Evolutionary conservation across 1,140 invertebrate genomes (phyloP).

Genomic region (Leucophenga varia): DNA sequence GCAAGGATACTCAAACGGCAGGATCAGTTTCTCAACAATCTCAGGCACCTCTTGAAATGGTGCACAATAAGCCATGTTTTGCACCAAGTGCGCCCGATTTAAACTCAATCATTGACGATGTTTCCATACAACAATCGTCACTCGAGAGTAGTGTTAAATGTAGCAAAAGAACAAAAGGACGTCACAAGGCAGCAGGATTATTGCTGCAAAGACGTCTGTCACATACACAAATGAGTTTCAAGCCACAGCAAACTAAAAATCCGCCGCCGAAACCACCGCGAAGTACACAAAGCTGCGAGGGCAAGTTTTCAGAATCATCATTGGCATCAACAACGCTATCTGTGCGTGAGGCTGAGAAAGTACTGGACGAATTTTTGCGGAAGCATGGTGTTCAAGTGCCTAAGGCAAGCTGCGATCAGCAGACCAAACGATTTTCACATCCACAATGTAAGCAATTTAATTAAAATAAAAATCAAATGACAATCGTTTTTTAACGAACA

Average conservation of each 20-base stretch:
- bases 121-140: not conserved
- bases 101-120: too few relatives aligned
- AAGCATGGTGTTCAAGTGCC: constrained; percentile 31
- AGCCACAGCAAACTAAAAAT: constrained; percentile 19
- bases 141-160: constrained; percentile 1
- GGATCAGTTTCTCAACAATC: too few relatives aligned
- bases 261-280: constrained; percentile 45
- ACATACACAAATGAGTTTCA: constrained; percentile 27
- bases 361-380: constrained; percentile 41
- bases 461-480: constrained; percentile 1
- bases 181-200: constrained; percentile 22
- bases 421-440: constrained; percentile 34
- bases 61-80: too few relatives aligned
- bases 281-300: constrained; percentile 32
- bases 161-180: not conserved
- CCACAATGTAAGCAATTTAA: constrained; percentile 38
- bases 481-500: too few relatives aligned
- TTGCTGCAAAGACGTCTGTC: constrained; percentile 42
- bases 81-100: too few relatives aligned
- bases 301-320: constrained; percentile 29
- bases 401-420: not conserved
- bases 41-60: too few relatives aligned
- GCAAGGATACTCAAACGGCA: too few relatives aligned
- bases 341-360: constrained; percentile 38
- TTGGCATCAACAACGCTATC: constrained; percentile 39